Conservation (phyloP, 2,113 vertebrate genomes). For the Hyaena hyaena region DNA sequence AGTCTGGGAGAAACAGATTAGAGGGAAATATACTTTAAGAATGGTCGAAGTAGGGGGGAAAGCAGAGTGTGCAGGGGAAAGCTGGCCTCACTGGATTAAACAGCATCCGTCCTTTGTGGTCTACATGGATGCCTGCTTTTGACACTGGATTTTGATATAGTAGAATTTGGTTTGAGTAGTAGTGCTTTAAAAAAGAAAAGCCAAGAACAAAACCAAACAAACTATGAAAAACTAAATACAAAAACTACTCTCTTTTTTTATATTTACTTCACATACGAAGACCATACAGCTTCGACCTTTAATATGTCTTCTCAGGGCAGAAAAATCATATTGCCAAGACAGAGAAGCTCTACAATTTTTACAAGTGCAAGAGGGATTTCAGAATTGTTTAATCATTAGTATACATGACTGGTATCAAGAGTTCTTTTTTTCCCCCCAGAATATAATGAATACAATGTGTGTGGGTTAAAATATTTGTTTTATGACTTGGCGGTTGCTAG, state of each 20-base stretch:
- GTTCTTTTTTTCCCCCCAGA: constrained; percentile 41
- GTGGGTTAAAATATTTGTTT: constrained; percentile 74
- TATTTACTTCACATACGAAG: constrained; percentile 28
- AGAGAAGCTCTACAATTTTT: constrained; percentile 30
- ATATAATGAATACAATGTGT: constrained; percentile 74
- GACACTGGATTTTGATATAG: not conserved
- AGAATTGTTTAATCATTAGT: constrained; percentile 58
- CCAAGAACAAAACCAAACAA: not conserved
- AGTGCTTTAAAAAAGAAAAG: not conserved
- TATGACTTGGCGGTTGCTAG: constrained; percentile 65
- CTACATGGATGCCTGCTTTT: not conserved
- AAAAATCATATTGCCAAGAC: constrained; percentile 43
- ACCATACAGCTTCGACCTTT: constrained; percentile 28
- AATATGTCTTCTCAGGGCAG: not conserved
- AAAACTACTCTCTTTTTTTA: not conserved
- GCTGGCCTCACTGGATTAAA: not conserved
- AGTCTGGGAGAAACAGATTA: not conserved
- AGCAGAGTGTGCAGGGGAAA: not conserved
- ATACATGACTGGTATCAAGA: constrained; percentile 62
- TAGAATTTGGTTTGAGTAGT: not conserved
- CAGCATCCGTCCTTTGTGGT: not conserved
- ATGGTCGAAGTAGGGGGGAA: not conserved
- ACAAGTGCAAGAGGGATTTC: constrained; percentile 39
- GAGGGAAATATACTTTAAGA: not conserved
- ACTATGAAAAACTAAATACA: not conserved